A percentile compares a stretch with the other conserved stretches of the same genome.
phyloP scores from a whole-genome alignment of 2,888 invertebrate species.

The Eupithecia insigniata region DNA sequence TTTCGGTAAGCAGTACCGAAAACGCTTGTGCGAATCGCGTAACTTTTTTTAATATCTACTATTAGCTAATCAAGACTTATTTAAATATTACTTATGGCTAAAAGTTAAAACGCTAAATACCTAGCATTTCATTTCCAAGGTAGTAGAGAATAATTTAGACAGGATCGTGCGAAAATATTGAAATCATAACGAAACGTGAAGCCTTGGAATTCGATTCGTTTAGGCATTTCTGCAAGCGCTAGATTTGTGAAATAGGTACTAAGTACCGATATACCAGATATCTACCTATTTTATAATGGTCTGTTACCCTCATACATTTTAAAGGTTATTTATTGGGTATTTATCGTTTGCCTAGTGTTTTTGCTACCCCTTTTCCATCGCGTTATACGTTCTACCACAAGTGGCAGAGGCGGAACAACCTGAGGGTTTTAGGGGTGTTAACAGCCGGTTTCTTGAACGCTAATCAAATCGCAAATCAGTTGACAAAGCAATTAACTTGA shows the following conservation, averaged over 20 bases:
- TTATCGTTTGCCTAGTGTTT: neutral
- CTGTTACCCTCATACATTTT: neutral
- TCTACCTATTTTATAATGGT: slow-evolving; percentile 30
- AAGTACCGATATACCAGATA: neutral
- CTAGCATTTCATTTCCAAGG: slow-evolving; percentile 16
- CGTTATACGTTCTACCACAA: no score
- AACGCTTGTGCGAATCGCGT: neutral
- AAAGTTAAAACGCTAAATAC: neutral
- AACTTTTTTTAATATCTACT: neutral
- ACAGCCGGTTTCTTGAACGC: no score
- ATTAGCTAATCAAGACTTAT: neutral
- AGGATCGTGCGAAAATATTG: slow-evolving; percentile 40
- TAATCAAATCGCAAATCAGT: no score
- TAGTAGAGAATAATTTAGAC: slow-evolving; percentile 13
- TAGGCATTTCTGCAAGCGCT: slow-evolving; percentile 46
- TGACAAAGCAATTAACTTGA: no score
- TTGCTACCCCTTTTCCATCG: no score
- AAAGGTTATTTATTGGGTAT: neutral
- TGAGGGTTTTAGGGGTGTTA: no score
- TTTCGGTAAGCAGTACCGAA: neutral
- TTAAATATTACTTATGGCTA: neutral
- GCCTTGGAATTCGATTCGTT: slow-evolving; percentile 46
- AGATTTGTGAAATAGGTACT: slow-evolving; percentile 36
- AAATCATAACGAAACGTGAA: slow-evolving; percentile 40
- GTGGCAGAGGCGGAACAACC: no score